These are phyloP conservation scores for Etia nguti DNA, from an alignment of 2,113 vertebrate species.

Conservation along the genomic window DNA sequence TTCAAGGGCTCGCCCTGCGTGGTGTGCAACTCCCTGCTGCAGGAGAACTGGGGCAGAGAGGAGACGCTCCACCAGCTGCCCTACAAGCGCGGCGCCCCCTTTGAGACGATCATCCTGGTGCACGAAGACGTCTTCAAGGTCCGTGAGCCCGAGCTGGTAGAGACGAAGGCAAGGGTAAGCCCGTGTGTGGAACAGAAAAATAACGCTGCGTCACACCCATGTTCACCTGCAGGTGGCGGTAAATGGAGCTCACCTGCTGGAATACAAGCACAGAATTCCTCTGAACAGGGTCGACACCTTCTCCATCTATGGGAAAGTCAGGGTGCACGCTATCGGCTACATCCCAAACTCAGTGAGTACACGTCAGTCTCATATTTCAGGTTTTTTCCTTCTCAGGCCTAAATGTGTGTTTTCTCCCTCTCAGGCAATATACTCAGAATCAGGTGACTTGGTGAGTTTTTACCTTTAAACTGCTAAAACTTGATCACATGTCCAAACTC, in stretches of 20 bases:
- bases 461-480: not conserved
- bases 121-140: slow-evolving; percentile 87
- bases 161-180: not conserved
- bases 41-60: slow-evolving; percentile 86
- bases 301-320: slow-evolving; percentile 85
- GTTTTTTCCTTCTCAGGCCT: rapidly evolving
- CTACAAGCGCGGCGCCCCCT: slow-evolving; percentile 81
- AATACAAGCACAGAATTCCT: slow-evolving; percentile 84
- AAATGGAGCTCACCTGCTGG: slow-evolving; percentile 82
- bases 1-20: slow-evolving; percentile 78
- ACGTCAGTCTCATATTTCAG: rapidly evolving
- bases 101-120: slow-evolving; percentile 86
- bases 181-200: rapidly evolving
- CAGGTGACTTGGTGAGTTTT: slow-evolving; percentile 75
- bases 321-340: slow-evolving; percentile 79
- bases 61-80: slow-evolving; percentile 84
- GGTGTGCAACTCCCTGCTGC: slow-evolving; percentile 84
- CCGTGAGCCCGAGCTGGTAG: not conserved
- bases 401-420: not conserved
- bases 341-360: slow-evolving; percentile 79
- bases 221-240: slow-evolving; percentile 81
- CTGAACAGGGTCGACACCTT: slow-evolving; percentile 82
- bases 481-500: not conserved
- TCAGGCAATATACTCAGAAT: slow-evolving; percentile 75
- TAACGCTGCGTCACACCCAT: not conserved